Conservation (phyloP, 1,140 invertebrate species). For the Heliconius hewitsoni region DNA sequence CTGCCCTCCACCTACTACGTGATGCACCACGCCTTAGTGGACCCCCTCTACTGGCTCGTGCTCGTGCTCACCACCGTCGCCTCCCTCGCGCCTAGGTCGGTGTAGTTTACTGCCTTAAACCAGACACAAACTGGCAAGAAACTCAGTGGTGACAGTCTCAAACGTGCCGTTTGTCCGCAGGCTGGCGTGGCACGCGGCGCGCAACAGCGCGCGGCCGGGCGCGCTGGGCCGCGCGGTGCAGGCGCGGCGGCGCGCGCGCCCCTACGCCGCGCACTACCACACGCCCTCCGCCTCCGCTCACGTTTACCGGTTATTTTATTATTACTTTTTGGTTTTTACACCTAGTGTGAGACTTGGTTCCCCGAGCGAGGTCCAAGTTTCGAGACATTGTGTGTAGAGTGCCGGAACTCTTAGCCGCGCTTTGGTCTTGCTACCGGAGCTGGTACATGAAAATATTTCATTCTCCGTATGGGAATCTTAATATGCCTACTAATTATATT, state of each 20-base stretch:
- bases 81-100: constrained; percentile 90
- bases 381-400: neutral
- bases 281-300: constrained; percentile 69
- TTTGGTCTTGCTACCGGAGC: neutral
- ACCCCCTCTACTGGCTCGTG: constrained; percentile 90
- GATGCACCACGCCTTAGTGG: constrained; percentile 88
- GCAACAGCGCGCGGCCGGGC: constrained; percentile 69
- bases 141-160: no score
- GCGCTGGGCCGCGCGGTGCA: constrained; percentile 70
- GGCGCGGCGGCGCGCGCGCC: constrained; percentile 63
- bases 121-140: no score
- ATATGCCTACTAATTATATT: no score
- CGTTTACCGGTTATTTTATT: constrained; percentile 67
- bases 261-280: constrained; percentile 78
- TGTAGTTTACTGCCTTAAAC: neutral
- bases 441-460: neutral
- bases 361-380: no score
- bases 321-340: neutral
- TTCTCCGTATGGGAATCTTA: neutral
- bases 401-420: neutral
- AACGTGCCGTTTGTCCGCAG: constrained; percentile 37
- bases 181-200: constrained; percentile 65
- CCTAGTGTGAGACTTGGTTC: neutral
- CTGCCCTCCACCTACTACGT: constrained; percentile 93
- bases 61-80: constrained; percentile 88